Conservation (phyloP, 1,140 invertebrate genomes). For the Goniozus legneri region DNA sequence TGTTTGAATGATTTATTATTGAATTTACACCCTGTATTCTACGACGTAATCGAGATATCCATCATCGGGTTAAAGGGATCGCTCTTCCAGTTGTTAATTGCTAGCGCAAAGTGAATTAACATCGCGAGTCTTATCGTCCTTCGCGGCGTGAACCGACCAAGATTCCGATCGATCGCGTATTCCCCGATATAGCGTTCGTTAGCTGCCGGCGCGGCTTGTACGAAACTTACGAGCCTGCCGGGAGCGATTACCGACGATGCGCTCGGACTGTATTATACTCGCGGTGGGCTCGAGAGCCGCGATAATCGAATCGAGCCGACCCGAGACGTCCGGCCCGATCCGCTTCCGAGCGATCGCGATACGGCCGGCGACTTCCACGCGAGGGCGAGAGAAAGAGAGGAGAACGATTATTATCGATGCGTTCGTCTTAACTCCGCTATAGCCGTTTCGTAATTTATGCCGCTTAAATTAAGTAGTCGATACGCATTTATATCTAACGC, state of each 20-base stretch:
- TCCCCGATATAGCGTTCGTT: constrained; percentile 19
- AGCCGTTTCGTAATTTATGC: too few species aligned
- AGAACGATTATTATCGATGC: too few species aligned
- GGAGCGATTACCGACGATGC: constrained; percentile 21
- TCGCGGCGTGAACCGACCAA: constrained; percentile 1
- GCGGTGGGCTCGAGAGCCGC: constrained; percentile 12
- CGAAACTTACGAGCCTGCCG: constrained; percentile 23
- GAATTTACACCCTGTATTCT: too few species aligned
- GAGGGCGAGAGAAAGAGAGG: not conserved
- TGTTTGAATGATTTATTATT: too few species aligned
- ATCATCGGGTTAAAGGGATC: too few species aligned
- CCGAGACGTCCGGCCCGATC: constrained; percentile 5
- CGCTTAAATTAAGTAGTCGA: too few species aligned
- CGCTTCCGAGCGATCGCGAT: constrained; percentile 10
- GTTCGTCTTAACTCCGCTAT: too few species aligned
- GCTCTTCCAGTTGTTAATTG: too few species aligned
- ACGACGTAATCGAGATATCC: too few species aligned
- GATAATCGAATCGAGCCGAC: constrained; percentile 23
- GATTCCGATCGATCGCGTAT: constrained; percentile 16
- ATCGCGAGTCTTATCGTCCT: constrained; percentile 1
- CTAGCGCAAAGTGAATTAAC: too few species aligned
- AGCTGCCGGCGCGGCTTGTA: constrained; percentile 12
- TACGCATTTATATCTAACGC: too few species aligned
- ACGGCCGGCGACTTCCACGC: not conserved
- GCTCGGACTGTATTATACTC: too few species aligned